Evolutionary conservation across 1,140 invertebrate genomes (phyloP), one percentile per base, ranked within the genome.

Genomic region (Drosophila navojoa): DNA sequence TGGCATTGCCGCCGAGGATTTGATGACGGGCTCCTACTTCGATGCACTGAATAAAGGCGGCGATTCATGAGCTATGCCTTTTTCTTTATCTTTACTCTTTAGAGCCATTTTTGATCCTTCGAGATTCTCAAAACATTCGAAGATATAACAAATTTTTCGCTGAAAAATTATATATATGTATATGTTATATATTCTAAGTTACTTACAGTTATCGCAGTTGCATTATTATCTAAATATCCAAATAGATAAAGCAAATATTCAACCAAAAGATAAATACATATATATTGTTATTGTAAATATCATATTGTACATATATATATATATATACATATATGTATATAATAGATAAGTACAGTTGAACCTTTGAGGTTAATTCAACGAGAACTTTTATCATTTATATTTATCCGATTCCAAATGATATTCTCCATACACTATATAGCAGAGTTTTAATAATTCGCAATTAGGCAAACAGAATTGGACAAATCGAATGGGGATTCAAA

Each of bases 21-120:
- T 98, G 9, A 93, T 98, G 69, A 92, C 94, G 1, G 95, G 95
- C 70, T 96, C 97, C 5, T 98, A 98, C 90, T 94, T 97, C 81
- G 97, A 98, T 81, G 85, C 76, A 3, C 49, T 91, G 4, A 38
- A 70, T 0, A 68, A 72, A 53, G 42, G 25, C 38, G 40, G 16
- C 13, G 53, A 38, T 32, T 3, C 27, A n/a, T 47, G 11, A 49
- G 13, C 9, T 11, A 10, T 22, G 19, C 19, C 19, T 22, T 22
- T 22, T 22, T 22, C 1, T 2, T 22, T 22, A 22, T 22, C 19
- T 22, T 22, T 22, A 22, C 1, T 22, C 19, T 22, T 19, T 19
- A 19, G 19, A 19, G 19, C 19, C 19, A 2, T 19, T 19, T 22
- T 22, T 22, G 19, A 22, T 22, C 19, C 19, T 22, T 22, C 19